Conservation (phyloP, 2,888 invertebrate species). For the Drosophila recens region DNA sequence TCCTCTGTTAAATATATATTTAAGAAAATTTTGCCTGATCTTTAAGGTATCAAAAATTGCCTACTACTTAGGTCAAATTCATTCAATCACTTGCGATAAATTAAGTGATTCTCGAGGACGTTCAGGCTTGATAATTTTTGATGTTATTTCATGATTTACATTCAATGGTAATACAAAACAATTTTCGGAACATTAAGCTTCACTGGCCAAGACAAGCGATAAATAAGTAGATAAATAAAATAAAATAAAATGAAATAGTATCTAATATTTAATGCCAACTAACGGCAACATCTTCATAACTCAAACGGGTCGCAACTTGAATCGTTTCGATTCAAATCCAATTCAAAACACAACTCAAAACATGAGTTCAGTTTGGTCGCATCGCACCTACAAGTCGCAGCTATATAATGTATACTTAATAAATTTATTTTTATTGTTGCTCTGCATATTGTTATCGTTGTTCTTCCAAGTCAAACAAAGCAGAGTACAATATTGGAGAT, state of each 20-base stretch:
- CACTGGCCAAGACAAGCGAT: constrained; percentile 22
- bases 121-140: constrained; percentile 12
- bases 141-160: constrained; percentile 26
- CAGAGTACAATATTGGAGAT: constrained; percentile 52
- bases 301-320: constrained; percentile 44
- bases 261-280: constrained; percentile 58
- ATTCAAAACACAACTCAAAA: neutral
- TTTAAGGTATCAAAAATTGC: neutral
- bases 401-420: constrained; percentile 42
- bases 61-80: neutral
- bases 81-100: constrained; percentile 21
- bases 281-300: constrained; percentile 66
- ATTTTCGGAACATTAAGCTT: constrained; percentile 34
- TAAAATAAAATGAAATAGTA: constrained; percentile 17
- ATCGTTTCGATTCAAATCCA: neutral
- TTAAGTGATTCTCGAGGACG: constrained; percentile 23
- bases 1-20: neutral
- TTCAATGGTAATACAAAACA: constrained; percentile 37
- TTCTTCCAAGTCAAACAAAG: constrained; percentile 52
- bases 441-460: constrained; percentile 20
- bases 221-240: constrained; percentile 31
- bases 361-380: constrained; percentile 9
- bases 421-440: constrained; percentile 25
- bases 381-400: constrained; percentile 53
- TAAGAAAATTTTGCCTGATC: neutral